Base-by-base conservation (phyloP, 2,113 vertebrate species). In the Vanacampus margaritifer region DNA sequence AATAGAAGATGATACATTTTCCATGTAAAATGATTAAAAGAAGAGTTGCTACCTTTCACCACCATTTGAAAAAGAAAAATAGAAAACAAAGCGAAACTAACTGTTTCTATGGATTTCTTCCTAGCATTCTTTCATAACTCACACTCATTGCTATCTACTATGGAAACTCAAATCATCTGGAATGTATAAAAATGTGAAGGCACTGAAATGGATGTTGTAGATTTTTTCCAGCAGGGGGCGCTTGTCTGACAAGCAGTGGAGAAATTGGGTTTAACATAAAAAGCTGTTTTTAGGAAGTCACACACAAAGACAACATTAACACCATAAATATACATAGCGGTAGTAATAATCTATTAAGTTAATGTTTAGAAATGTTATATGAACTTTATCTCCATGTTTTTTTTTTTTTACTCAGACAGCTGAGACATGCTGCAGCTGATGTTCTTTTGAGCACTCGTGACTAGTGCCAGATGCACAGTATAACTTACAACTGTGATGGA, bases 161-260 rank as follows among this genome's bases (percentile, higher is more conserved):
- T 86, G 89, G 84, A 89, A 89, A 90, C 67, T 81, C 74, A 77
- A 84, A 83, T 86, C 87, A 87, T 90, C 80, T 83, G 84, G 85
- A 78, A 48, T 81, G 65, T 74, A 78, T 82, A 83, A 80, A 64
- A 73, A 67, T 68, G 28, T 68, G 70, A 69, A 64, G 79, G 71
- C 69, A 77, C 62, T 75, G 36, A 72, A 78, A 77, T 66, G 61
- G n/a, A 24, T 71, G 68, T 24, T 82, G 23, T 12, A 19, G 66
- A 75, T 79, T 74, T 71, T 24, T 76, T 72, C 86, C 90, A 84
- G 83, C 80, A 89, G 90, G 85, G 85, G 90, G 89, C 88, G 68
- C 75, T 80, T 89, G 62, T 82, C 82, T 73, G 74, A 83, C 82
- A 82, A 80, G 71, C 69, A 85, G 66, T 63, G 60, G 65, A 21